Base-by-base conservation (phyloP, 2,113 vertebrate species). In the Salvelinus alpinus region DNA sequence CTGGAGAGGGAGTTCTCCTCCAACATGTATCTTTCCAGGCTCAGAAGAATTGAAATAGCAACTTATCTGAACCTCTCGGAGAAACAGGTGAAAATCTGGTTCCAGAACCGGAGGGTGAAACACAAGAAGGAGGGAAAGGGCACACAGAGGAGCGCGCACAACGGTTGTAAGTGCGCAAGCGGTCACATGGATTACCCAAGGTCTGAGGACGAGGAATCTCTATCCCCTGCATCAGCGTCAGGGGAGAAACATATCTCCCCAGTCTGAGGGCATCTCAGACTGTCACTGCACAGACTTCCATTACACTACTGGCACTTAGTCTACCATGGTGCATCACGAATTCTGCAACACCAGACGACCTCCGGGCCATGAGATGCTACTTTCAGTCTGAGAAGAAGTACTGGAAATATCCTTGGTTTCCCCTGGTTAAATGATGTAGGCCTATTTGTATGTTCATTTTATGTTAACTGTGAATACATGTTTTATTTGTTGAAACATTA, bases 11-110 rank as follows among this genome's bases (percentile, higher is more conserved):
- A 99, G 79, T 99, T 99, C 86, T 98, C 98, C 12, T 96, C 97
- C 78, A 99, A 99, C 88, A 99, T 99, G 97, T 99, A 99, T 87
- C 94, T 99, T 64, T 99, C 98, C 1, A 94, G 98, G 51, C 93
- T 99, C 57, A 91, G 98, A 64, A 93, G 98, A 80, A 99, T 99
- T 84, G 98, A 99, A 84, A 99, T 99, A 78, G 98, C 98, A 72
- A 98, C 98, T 1, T 99, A 99, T 88, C 90, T 99, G 87, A 99
- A 95, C 89, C 94, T 99, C 72, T 98, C 97, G 0, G 98, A 99
- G 92, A 99, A 99, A 73, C 98, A 99, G 85, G 98, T 99, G 88
- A 99, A 99, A 86, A 99, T 99, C 89, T 99, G 98, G 98, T 99
- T 99, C 86, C 98, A 99, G 87, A 99, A 99, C 88, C 95, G 98